Conservation (phyloP, 2,888 invertebrate species). For the Selenia dentaria region DNA sequence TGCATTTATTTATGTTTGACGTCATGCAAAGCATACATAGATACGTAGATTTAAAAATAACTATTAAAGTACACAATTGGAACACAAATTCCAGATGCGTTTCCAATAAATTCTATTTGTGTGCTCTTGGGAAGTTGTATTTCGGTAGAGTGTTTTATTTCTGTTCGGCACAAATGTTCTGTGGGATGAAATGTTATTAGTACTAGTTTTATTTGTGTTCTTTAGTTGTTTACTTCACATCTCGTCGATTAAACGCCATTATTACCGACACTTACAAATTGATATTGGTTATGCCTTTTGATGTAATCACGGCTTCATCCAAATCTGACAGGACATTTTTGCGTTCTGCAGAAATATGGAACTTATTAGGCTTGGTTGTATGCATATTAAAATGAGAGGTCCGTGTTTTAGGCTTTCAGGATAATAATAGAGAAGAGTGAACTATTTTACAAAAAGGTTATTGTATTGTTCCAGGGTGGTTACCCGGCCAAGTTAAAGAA, state of each 20-base stretch:
- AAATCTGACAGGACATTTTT: no score
- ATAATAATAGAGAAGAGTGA: no score
- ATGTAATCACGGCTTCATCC: no score
- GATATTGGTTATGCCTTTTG: neutral
- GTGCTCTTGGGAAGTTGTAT: constrained; percentile 34
- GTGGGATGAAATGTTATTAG: constrained; percentile 22
- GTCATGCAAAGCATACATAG: constrained; percentile 15
- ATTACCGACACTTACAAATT: neutral
- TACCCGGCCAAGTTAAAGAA: constrained; percentile 99
- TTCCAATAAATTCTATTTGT: constrained; percentile 36
- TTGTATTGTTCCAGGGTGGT: constrained; percentile 88
- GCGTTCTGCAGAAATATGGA: no score
- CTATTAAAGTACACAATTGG: constrained; percentile 26
- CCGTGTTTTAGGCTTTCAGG: no score
- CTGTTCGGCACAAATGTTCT: constrained; percentile 29
- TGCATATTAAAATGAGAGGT: no score
- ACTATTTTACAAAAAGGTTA: neutral
- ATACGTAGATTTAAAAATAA: constrained; percentile 23
- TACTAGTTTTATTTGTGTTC: constrained; percentile 16
- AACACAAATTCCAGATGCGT: constrained; percentile 30
- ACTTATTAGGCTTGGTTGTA: no score
- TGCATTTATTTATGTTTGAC: constrained; percentile 14
- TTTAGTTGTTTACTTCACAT: constrained; percentile 14
- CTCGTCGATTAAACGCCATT: constrained; percentile 4
- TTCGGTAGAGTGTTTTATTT: constrained; percentile 34